Percentiles rank a stretch among this genome's conserved stretches.
Evolutionary conservation across 2,797 vertebrate species (phyloP).

Genomic region (Euthynnus affinis): DNA sequence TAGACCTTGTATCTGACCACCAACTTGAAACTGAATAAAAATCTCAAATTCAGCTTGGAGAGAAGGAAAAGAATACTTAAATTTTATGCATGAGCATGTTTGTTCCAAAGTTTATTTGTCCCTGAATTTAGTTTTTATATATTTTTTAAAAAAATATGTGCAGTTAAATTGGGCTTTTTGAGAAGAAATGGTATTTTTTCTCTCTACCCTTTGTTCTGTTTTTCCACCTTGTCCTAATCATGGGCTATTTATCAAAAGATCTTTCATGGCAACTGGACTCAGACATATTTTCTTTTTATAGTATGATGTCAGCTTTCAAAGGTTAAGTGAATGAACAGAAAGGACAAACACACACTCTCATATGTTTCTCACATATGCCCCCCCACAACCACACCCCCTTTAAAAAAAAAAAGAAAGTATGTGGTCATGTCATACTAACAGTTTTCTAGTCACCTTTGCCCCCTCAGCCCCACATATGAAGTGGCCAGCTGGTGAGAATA

Average conservation of each 20-base stretch:
- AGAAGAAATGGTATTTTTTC: background rate
- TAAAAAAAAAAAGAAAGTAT: background rate
- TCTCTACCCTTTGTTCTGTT: background rate
- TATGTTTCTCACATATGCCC: background rate
- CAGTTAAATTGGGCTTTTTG: background rate
- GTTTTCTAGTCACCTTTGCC: slow-evolving; percentile 60
- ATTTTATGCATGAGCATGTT: background rate
- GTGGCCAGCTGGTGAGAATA: slow-evolving; percentile 62
- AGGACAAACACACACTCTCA: slow-evolving; percentile 40
- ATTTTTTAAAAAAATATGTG: background rate
- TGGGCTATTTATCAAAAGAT: slow-evolving; percentile 40
- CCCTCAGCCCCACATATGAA: slow-evolving; percentile 44
- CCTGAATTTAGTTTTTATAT: background rate
- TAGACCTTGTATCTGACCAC: background rate
- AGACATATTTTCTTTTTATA: slow-evolving; percentile 54
- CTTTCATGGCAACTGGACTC: slow-evolving; percentile 38
- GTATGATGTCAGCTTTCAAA: slow-evolving; percentile 44
- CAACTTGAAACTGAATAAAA: background rate
- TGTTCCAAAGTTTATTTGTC: background rate
- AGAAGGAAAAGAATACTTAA: background rate
- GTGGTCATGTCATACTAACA: slow-evolving; percentile 44
- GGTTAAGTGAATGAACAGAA: slow-evolving; percentile 66
- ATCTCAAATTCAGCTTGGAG: background rate
- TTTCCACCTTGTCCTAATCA: slow-evolving; percentile 28
- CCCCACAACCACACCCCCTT: too few species aligned